phyloP scores from a whole-genome alignment of 1,140 invertebrate species.

The Meteorus sp. region DNA sequence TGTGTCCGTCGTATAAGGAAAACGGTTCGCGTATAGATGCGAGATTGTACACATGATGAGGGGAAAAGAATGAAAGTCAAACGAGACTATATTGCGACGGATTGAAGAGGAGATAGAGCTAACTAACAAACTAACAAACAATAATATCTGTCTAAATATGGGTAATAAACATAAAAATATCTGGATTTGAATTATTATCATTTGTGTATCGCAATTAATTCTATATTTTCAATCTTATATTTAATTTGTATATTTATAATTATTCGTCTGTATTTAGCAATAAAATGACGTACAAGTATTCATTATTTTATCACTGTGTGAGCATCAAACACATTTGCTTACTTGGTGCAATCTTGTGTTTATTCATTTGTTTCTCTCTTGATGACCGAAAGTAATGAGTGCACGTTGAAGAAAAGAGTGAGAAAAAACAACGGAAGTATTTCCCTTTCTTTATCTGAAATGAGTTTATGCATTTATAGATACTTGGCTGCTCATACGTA shows the following conservation, averaged over 20 bases:
- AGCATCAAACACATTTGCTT: conserved; percentile 11
- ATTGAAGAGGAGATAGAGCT: no score
- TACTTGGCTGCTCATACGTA: not conserved
- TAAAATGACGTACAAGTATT: no score
- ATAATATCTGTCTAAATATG: not conserved
- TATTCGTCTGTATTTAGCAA: no score
- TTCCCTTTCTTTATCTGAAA: conserved; percentile 18
- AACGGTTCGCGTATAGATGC: conserved; percentile 21
- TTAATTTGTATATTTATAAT: not conserved
- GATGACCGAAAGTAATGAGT: not conserved
- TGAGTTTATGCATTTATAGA: not conserved
- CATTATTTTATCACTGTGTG: conserved; percentile 10
- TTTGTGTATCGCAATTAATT: conserved; percentile 16
- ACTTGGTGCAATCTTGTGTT: no score
- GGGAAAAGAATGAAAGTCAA: conserved; percentile 29
- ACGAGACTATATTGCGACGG: no score
- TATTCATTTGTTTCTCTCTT: not conserved
- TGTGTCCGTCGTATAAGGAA: conserved; percentile 22
- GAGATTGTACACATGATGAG: conserved; percentile 27
- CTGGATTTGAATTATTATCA: conserved; percentile 17
- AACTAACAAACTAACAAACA: no score
- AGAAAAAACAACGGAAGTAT: conserved; percentile 11
- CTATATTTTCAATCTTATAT: conserved; percentile 5
- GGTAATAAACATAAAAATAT: not conserved
- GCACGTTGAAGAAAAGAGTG: not conserved